phyloP scores from a whole-genome alignment of 1,140 invertebrate genomes.

The Bathynomus jamesi region DNA sequence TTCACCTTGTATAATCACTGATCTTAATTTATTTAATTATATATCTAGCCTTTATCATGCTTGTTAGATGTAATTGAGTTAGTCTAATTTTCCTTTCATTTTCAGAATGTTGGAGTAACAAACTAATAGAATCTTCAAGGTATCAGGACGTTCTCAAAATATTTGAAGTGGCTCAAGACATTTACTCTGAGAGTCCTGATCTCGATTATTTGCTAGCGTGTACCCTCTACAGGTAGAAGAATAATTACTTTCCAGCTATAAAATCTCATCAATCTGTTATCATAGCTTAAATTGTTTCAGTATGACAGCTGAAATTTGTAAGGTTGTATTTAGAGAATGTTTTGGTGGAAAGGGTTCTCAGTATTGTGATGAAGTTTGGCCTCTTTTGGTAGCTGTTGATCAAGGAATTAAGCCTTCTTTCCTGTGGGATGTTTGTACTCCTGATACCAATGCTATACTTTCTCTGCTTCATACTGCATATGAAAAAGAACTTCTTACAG shows the following conservation, averaged over 20 bases:
- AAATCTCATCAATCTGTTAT: too few species aligned
- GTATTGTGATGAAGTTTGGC: slow-evolving; percentile 28
- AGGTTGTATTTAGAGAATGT: slow-evolving; percentile 21
- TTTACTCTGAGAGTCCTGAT: background rate
- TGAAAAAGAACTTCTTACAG: slow-evolving; percentile 19
- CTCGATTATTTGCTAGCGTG: too few species aligned
- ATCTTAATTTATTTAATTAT: too few species aligned
- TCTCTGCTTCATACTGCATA: slow-evolving; percentile 21
- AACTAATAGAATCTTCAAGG: background rate
- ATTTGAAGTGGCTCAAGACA: background rate
- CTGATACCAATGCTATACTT: slow-evolving; percentile 23
- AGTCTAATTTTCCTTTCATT: too few species aligned
- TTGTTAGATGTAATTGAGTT: too few species aligned
- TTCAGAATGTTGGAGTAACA: background rate
- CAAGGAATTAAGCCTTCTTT: slow-evolving; percentile 33
- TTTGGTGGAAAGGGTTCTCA: slow-evolving; percentile 23
- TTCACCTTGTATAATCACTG: too few species aligned
- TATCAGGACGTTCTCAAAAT: background rate
- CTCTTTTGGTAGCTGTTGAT: slow-evolving; percentile 30
- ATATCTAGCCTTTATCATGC: too few species aligned
- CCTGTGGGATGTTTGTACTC: slow-evolving; percentile 33
- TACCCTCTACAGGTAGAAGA: too few species aligned
- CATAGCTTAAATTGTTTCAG: background rate
- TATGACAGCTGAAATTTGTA: slow-evolving; percentile 14
- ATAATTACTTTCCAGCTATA: background rate